Percentiles rank a stretch among this genome's conserved stretches.
These are phyloP conservation scores for Nothocercus nigrocapillus DNA, from an alignment of 2,113 vertebrate species.

Conservation along the genomic window DNA sequence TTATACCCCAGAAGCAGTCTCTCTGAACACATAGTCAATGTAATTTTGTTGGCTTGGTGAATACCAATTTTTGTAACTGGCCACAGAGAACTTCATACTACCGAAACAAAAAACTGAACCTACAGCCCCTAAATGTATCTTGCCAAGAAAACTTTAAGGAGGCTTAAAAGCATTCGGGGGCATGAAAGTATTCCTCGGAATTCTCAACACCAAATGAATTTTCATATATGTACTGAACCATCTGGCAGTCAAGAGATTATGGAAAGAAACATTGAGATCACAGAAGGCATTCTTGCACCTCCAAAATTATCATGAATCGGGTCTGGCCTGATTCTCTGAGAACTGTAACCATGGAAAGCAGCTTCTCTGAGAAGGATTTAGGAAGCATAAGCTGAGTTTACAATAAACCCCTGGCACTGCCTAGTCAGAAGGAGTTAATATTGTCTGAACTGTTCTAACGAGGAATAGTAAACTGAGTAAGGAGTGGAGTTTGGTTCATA, in stretches of 20 bases:
- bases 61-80: background rate
- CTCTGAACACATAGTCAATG: background rate
- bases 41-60: background rate
- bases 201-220: constrained; percentile 1
- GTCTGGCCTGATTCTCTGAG: background rate
- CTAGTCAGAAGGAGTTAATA: background rate
- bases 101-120: background rate
- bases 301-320: background rate
- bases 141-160: background rate
- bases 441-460: background rate
- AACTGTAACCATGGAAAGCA: background rate
- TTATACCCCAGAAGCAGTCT: background rate
- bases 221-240: constrained; percentile 4
- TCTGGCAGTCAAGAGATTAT: constrained; percentile 32
- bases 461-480: background rate
- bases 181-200: background rate
- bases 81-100: background rate
- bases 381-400: background rate
- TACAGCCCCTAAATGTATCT: background rate
- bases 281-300: background rate
- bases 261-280: background rate
- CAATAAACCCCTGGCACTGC: background rate
- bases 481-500: background rate
- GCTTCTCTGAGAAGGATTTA: background rate
- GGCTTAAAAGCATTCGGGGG: background rate